phyloP scores from a whole-genome alignment of 35 echinoderm and acorn worm genomes.

The Acanthaster planci region DNA sequence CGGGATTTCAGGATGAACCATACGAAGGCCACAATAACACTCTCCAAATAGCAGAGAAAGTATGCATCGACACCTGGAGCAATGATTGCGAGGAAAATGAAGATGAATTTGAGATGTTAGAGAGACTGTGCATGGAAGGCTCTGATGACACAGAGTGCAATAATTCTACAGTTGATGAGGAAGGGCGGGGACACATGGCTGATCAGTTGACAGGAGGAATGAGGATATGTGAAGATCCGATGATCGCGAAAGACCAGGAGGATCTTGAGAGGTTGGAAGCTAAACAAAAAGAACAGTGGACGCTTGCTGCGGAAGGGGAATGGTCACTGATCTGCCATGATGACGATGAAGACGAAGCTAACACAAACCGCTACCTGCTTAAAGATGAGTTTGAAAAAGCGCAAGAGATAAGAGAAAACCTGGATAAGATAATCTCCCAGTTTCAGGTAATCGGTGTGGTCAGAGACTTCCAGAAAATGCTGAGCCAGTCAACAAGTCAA shows the following conservation, averaged over 20 bases:
- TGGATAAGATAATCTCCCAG: not conserved
- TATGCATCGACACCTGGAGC: not conserved
- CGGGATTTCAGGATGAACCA: not conserved
- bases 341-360: not conserved
- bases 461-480: slow-evolving; percentile 1
- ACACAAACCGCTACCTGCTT: not conserved
- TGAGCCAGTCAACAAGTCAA: not conserved
- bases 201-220: not conserved
- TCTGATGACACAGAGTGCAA: not conserved
- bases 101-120: not conserved
- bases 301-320: not conserved
- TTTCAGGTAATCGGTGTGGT: not conserved
- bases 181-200: not conserved
- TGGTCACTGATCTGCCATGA: not conserved
- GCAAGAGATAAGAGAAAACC: not conserved
- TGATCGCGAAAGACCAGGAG: not conserved
- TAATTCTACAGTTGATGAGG: not conserved
- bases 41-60: not conserved
- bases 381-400: not conserved
- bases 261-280: not conserved
- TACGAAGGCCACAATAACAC: not conserved
- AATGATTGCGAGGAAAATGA: not conserved
- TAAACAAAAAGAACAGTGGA: not conserved
- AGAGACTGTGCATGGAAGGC: not conserved
- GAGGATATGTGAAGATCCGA: not conserved